Evolutionary conservation across 2,797 vertebrate species (phyloP).

Genomic region (Siniperca undulata): DNA sequence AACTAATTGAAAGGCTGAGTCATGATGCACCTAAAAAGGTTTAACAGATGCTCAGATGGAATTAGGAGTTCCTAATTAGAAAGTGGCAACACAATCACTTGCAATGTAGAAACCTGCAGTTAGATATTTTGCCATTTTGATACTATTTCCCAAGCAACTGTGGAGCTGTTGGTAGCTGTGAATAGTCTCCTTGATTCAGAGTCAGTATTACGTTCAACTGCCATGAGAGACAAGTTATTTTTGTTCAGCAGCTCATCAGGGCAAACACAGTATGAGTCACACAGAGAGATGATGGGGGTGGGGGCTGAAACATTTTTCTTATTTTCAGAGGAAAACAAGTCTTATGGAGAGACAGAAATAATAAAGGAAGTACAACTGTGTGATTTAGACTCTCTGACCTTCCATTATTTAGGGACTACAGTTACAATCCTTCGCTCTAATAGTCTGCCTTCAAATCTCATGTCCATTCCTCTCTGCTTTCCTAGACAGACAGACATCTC

Average conservation of each 20-base stretch:
- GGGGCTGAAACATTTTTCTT: conserved; percentile 29
- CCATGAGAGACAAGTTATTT: conserved; percentile 61
- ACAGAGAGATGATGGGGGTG: conserved; percentile 14
- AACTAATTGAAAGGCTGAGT: not conserved
- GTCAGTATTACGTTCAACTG: conserved; percentile 12
- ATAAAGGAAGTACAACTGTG: not conserved
- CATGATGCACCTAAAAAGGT: not conserved
- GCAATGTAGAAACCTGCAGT: not conserved
- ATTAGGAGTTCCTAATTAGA: not conserved
- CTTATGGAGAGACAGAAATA: not conserved
- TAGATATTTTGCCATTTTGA: not conserved
- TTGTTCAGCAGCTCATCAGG: conserved; percentile 50
- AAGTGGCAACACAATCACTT: not conserved
- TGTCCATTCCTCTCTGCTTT: not conserved
- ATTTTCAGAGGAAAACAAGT: conserved; percentile 23
- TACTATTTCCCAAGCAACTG: not conserved
- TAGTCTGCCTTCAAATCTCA: not conserved
- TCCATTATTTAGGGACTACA: not conserved
- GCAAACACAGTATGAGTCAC: conserved; percentile 67
- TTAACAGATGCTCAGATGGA: not conserved
- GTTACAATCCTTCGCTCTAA: not conserved
- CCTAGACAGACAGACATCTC: not conserved
- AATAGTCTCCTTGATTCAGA: conserved; percentile 1
- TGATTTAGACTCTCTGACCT: not conserved
- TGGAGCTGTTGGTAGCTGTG: not conserved